Conservation (phyloP, 2,888 invertebrate species). For the Hydropsyche betteni region DNA sequence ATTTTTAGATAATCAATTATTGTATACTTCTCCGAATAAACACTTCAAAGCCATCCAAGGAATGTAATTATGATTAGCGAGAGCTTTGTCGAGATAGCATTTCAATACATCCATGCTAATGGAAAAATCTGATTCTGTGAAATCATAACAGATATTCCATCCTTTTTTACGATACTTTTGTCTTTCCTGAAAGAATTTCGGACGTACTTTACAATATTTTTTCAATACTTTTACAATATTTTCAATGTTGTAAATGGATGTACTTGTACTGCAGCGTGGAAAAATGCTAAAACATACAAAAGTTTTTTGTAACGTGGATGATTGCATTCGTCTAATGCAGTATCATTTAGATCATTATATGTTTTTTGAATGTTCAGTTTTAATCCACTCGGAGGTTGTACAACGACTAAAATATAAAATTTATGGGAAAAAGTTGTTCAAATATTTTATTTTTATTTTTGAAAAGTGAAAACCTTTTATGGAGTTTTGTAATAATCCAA, state of each 20-base stretch:
- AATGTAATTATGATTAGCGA: conserved; percentile 69
- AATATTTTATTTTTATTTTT: neutral
- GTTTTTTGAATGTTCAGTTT: conserved; percentile 89
- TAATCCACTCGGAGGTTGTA: conserved; percentile 90
- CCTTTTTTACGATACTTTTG: conserved; percentile 94
- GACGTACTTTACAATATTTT: no score
- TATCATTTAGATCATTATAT: conserved; percentile 84
- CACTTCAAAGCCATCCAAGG: conserved; percentile 94
- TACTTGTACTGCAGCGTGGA: conserved; percentile 91
- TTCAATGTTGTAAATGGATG: conserved; percentile 44
- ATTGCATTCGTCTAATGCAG: conserved; percentile 75
- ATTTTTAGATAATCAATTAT: neutral
- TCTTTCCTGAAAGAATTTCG: conserved; percentile 77
- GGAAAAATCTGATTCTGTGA: conserved; percentile 91
- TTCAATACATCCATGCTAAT: conserved; percentile 87
- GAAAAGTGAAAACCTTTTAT: conserved; percentile 71
- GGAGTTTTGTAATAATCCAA: conserved; percentile 86
- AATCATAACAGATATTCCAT: conserved; percentile 94
- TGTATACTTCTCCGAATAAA: conserved; percentile 84
- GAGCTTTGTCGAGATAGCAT: conserved; percentile 81
- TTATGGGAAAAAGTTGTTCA: neutral
- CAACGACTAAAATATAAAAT: conserved; percentile 74
- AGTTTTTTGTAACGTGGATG: conserved; percentile 83
- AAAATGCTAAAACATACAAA: conserved; percentile 89
- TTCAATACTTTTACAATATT: conserved; percentile 20